Conservation (phyloP, 2,113 vertebrate genomes). For the Dromas ardeola region DNA sequence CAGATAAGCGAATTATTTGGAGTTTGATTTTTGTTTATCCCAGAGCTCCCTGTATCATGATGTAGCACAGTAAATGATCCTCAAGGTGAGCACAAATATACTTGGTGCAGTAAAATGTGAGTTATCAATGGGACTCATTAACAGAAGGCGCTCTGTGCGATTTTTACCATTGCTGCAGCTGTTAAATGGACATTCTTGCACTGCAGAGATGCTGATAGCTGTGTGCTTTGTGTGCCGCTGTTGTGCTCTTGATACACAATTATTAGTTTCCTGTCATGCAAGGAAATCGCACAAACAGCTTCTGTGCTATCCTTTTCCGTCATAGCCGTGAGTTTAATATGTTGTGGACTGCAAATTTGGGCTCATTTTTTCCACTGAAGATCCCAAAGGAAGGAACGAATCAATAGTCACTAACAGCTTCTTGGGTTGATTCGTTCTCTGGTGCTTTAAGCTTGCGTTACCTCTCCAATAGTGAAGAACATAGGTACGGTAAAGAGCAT, state of each 20-base stretch:
- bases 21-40: background rate
- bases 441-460: background rate
- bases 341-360: background rate
- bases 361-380: background rate
- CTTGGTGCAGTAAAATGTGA: background rate
- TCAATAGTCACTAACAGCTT: slow-evolving; percentile 5
- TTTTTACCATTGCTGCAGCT: background rate
- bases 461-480: background rate
- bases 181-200: background rate
- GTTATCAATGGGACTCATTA: background rate
- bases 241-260: background rate
- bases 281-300: background rate
- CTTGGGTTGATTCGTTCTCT: background rate
- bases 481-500: background rate
- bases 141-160: background rate
- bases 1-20: background rate
- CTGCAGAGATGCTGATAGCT: background rate
- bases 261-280: background rate
- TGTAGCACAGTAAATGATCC: background rate
- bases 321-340: background rate
- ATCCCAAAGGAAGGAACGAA: background rate
- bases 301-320: background rate
- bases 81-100: background rate
- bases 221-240: background rate
- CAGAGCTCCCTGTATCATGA: background rate